These are phyloP conservation scores for Agrenia bidenticulata DNA, from an alignment of 2,888 invertebrate species.

Conservation along the genomic window DNA sequence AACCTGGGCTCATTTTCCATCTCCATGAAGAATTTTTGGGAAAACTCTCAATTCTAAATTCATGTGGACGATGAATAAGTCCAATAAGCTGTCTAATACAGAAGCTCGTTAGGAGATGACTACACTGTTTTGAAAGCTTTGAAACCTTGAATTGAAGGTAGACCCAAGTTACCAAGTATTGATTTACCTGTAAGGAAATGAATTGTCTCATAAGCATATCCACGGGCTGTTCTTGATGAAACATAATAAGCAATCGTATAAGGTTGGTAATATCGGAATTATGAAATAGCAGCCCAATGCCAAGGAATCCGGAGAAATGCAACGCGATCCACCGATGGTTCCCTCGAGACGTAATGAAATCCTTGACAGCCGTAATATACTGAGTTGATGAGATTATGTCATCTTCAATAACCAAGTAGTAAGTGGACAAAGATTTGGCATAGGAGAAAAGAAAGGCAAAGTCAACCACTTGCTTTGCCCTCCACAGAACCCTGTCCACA, in stretches of 20 bases:
- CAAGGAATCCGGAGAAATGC: constrained; percentile 55
- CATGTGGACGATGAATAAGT: no score
- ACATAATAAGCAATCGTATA: constrained; percentile 53
- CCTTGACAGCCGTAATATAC: constrained; percentile 54
- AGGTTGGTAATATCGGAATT: constrained; percentile 53
- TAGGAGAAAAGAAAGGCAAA: constrained; percentile 56
- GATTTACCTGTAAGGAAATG: constrained; percentile 53
- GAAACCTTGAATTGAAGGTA: no score
- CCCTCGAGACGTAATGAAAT: constrained; percentile 52
- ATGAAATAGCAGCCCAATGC: constrained; percentile 55
- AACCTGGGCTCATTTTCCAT: no score
- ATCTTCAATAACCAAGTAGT: constrained; percentile 57
- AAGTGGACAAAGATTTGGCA: constrained; percentile 54
- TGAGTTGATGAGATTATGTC: constrained; percentile 55
- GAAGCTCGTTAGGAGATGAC: no score
- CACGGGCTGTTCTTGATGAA: constrained; percentile 54
- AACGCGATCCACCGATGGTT: constrained; percentile 54
- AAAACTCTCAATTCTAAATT: no score
- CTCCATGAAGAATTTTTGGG: no score
- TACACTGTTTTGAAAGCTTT: no score
- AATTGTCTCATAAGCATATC: constrained; percentile 54
- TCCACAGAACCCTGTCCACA: constrained; percentile 55
- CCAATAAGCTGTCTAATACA: no score
- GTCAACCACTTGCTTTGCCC: constrained; percentile 57
- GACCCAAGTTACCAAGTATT: no score